Evolutionary conservation across 2,888 invertebrate species (phyloP).

Genomic region (Oxytorus armatus): DNA sequence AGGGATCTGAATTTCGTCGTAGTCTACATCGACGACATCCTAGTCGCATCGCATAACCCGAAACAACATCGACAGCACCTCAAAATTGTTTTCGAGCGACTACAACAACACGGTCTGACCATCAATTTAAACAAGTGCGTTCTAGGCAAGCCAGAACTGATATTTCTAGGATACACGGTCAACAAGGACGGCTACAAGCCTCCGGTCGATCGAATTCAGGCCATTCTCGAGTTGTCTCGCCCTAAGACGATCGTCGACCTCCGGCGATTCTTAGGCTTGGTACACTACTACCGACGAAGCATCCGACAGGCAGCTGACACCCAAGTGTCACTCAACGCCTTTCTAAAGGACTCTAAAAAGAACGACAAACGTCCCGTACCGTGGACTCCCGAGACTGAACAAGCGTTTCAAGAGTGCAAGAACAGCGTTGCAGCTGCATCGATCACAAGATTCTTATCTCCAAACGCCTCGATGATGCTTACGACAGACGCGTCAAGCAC

Average conservation of each 20-base stretch:
- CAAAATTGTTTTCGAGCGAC: not conserved
- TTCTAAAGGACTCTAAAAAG: constrained; percentile 11
- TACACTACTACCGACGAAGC: not conserved
- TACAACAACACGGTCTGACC: not conserved
- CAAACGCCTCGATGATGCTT: too few species aligned
- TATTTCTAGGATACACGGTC: constrained; percentile 3
- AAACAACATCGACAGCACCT: constrained; percentile 37
- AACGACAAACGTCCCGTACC: constrained; percentile 20
- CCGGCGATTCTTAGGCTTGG: not conserved
- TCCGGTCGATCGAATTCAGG: not conserved
- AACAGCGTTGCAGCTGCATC: too few species aligned
- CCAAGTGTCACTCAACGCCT: not conserved
- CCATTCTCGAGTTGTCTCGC: not conserved
- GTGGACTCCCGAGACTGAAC: not conserved
- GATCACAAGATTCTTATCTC: too few species aligned
- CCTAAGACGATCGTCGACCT: constrained; percentile 2
- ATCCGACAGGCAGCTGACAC: not conserved
- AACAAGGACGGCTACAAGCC: not conserved
- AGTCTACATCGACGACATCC: constrained; percentile 40
- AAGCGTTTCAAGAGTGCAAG: too few species aligned
- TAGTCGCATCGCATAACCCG: not conserved
- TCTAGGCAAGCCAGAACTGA: not conserved
- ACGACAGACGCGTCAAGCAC: too few species aligned
- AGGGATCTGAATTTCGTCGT: constrained; percentile 13
- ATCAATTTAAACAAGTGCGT: constrained; percentile 20